These are phyloP conservation scores for Drymonia ruficornis DNA, from an alignment of 2,888 invertebrate genomes.

Conservation along the genomic window DNA sequence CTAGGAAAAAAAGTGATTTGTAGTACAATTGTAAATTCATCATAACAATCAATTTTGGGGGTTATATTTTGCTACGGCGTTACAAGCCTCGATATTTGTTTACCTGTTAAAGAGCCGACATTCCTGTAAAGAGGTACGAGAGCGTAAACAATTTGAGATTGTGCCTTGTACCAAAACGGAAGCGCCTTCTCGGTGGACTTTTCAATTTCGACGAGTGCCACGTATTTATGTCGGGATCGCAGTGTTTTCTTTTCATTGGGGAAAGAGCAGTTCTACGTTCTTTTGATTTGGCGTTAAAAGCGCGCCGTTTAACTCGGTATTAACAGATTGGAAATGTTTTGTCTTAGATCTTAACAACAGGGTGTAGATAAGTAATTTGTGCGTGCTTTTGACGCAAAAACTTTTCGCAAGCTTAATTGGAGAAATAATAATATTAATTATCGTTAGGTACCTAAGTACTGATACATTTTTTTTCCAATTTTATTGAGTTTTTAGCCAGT, in stretches of 20 bases:
- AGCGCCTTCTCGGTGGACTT: constrained; percentile 71
- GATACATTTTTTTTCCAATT: no score
- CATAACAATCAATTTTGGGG: no score
- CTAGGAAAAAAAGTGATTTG: no score
- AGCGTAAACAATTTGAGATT: constrained; percentile 73
- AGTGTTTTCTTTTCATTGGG: constrained; percentile 75
- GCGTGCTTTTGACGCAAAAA: no score
- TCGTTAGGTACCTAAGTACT: no score
- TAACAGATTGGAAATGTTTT: constrained; percentile 31
- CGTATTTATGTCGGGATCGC: constrained; percentile 66
- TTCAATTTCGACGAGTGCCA: constrained; percentile 80
- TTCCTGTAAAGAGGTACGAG: constrained; percentile 63
- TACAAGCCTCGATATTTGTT: constrained; percentile 25
- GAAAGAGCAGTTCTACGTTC: constrained; percentile 62
- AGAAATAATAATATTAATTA: no score
- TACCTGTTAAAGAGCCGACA: constrained; percentile 42
- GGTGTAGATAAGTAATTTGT: no score
- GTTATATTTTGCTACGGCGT: background rate
- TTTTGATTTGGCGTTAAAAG: constrained; percentile 37
- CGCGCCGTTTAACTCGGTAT: constrained; percentile 28
- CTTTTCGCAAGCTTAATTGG: no score
- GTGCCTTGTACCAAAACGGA: constrained; percentile 66
- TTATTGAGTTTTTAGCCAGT: no score
- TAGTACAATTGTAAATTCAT: no score
- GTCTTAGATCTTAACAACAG: constrained; percentile 6